Percentiles rank a stretch among this genome's conserved stretches.
Conservation (phyloP, 2,888 invertebrate species). For the Habrosyne pyritoides region DNA sequence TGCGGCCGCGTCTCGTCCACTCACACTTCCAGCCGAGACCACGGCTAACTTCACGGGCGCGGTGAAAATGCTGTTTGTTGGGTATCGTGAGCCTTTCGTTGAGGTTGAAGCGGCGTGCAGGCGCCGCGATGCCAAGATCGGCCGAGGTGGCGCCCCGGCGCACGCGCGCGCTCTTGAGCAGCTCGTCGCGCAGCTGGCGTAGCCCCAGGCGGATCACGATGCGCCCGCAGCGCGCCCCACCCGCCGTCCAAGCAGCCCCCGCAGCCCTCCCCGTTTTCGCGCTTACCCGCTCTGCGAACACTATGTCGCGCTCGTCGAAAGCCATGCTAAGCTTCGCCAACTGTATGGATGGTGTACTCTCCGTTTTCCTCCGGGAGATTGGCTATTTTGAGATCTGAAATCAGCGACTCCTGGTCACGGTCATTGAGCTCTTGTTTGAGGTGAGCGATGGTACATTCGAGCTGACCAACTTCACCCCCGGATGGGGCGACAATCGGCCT, state of each 20-base stretch:
- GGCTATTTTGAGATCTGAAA: background rate
- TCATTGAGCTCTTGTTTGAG: background rate
- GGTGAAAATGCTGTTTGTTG: background rate
- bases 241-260: background rate
- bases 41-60: background rate
- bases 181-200: slow-evolving; percentile 14
- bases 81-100: background rate
- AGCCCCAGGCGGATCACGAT: slow-evolving; percentile 18
- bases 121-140: slow-evolving; percentile 6
- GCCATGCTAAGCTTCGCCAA: background rate
- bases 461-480: background rate
- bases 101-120: background rate
- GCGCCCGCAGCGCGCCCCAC: background rate
- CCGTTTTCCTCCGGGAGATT: slow-evolving; percentile 2
- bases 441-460: background rate
- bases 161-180: slow-evolving; percentile 20
- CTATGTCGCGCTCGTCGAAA: slow-evolving; percentile 7
- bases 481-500: background rate
- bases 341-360: background rate
- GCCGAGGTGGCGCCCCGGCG: slow-evolving; percentile 15
- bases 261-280: background rate
- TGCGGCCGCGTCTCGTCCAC: slow-evolving; percentile 11
- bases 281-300: background rate
- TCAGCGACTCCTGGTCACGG: background rate
- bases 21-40: slow-evolving; percentile 6